These are phyloP conservation scores for Tinamus major DNA, from an alignment of 2,797 vertebrate species.

Conservation along the genomic window DNA sequence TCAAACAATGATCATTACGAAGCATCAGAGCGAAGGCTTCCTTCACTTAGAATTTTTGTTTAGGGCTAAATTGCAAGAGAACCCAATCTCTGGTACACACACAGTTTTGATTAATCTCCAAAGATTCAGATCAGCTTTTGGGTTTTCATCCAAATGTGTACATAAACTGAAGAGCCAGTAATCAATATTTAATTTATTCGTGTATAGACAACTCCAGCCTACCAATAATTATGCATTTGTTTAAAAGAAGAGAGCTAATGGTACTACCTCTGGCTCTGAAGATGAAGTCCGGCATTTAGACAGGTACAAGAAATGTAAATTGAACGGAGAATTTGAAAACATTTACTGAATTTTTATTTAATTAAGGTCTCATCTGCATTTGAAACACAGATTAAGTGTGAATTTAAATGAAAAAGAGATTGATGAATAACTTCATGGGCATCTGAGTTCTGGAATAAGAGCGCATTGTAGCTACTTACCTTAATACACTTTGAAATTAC, in stretches of 20 bases:
- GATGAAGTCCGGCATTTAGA: slow-evolving; percentile 56
- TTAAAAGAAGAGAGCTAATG: slow-evolving; percentile 27
- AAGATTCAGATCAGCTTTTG: not conserved
- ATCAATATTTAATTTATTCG: slow-evolving; percentile 46
- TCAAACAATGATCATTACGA: not conserved
- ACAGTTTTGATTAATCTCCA: not conserved
- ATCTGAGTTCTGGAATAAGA: slow-evolving; percentile 47
- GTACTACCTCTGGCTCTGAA: slow-evolving; percentile 6
- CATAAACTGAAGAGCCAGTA: not conserved
- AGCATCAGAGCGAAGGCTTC: not conserved
- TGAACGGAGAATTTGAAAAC: slow-evolving; percentile 56
- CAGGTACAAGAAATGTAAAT: slow-evolving; percentile 69
- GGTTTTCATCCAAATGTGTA: not conserved
- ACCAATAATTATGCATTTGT: slow-evolving; percentile 8
- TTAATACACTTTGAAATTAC: slow-evolving; percentile 31
- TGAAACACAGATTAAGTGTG: slow-evolving; percentile 69
- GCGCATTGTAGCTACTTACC: slow-evolving; percentile 63
- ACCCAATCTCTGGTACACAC: not conserved
- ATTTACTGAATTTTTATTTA: slow-evolving; percentile 75
- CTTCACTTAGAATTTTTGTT: not conserved
- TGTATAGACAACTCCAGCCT: not conserved
- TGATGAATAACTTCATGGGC: slow-evolving; percentile 67
- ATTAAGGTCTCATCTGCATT: slow-evolving; percentile 73
- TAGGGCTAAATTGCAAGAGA: not conserved
- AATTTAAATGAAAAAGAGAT: slow-evolving; percentile 74